Percentiles rank a stretch among this genome's conserved stretches.
These are phyloP conservation scores for Brachystomella parvula DNA, from an alignment of 1,140 invertebrate species.

Conservation along the genomic window DNA sequence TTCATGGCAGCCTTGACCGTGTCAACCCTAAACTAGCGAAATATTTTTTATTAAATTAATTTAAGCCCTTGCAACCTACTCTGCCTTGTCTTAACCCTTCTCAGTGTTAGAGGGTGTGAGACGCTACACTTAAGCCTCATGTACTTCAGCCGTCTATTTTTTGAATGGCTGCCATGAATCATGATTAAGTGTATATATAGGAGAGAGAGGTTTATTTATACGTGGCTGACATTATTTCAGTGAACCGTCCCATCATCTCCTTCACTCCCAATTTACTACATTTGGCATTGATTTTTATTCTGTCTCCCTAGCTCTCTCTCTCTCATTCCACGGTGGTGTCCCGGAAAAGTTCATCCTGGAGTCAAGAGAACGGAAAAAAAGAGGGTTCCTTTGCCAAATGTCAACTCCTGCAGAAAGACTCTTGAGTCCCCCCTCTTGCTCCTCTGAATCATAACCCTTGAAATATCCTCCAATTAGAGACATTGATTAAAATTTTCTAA, in stretches of 20 bases:
- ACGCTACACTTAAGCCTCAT: too few relatives aligned
- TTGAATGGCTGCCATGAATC: conserved; percentile 1
- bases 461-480: neutral
- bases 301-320: neutral
- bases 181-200: conserved; percentile 1
- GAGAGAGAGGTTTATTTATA: neutral
- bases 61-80: too few relatives aligned
- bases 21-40: too few relatives aligned
- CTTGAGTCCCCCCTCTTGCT: neutral
- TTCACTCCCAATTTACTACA: neutral
- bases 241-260: conserved; percentile 6
- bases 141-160: too few relatives aligned
- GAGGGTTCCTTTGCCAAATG: neutral
- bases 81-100: too few relatives aligned
- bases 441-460: neutral
- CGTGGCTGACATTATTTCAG: conserved; percentile 11
- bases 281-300: neutral
- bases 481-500: neutral
- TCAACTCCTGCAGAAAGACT: neutral
- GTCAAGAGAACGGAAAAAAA: neutral
- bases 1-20: too few relatives aligned
- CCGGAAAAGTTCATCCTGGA: too few relatives aligned
- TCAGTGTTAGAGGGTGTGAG: too few relatives aligned
- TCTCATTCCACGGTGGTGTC: too few relatives aligned
- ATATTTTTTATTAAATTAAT: too few relatives aligned